Evolutionary conservation across 2,113 vertebrate genomes (phyloP).

Genomic region (western clawed frog (Xenopus tropicalis)): DNA sequence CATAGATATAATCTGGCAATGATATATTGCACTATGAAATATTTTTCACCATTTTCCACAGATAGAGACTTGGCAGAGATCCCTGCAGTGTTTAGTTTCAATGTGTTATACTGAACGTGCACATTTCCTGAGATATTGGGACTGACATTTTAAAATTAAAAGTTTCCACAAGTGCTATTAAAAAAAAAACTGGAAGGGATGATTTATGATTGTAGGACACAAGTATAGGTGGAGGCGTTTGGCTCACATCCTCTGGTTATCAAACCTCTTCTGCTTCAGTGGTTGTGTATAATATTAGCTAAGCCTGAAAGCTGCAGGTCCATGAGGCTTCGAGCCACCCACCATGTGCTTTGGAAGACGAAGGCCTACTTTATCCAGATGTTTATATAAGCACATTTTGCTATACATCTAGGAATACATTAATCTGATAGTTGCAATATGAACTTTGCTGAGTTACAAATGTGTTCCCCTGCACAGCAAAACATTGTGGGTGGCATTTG

Average conservation of each 20-base stretch:
- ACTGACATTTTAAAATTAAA: constrained; percentile 3
- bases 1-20: no score
- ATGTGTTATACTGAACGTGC: background rate
- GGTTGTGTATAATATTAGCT: constrained; percentile 45
- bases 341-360: constrained; percentile 46
- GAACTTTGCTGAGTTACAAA: constrained; percentile 2
- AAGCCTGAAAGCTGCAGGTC: constrained; percentile 29
- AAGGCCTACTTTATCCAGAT: constrained; percentile 36
- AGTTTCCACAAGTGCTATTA: background rate
- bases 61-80: constrained; percentile 4
- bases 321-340: constrained; percentile 49
- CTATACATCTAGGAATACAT: constrained; percentile 25
- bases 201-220: background rate
- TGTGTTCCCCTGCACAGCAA: background rate
- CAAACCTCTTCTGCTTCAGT: constrained; percentile 11
- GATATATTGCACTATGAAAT: no score
- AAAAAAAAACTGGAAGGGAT: background rate
- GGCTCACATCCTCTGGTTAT: background rate
- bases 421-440: constrained; percentile 31
- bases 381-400: constrained; percentile 5
- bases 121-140: background rate
- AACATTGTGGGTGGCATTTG: constrained; percentile 14
- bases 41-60: background rate
- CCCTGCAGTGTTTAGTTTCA: background rate
- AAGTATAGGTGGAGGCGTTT: background rate